A percentile compares a stretch with the other conserved stretches of the same genome.
These are phyloP conservation scores for Plodia interpunctella DNA, from an alignment of 1,140 invertebrate genomes.

Conservation along the genomic window DNA sequence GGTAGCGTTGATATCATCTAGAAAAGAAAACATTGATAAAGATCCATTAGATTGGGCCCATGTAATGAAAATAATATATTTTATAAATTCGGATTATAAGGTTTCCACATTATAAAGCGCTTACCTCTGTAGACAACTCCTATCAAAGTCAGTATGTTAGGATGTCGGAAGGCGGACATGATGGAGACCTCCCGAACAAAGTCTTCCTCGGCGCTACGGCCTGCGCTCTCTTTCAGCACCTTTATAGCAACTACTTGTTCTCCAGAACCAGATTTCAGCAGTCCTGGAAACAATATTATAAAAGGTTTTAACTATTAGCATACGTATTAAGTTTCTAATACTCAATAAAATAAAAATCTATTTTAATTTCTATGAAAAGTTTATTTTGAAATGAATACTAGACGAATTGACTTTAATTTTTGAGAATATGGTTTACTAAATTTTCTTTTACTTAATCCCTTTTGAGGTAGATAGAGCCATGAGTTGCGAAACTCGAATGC, in stretches of 20 bases:
- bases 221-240: conserved; percentile 88
- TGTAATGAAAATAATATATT: background rate
- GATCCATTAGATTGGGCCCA: no score
- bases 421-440: no score
- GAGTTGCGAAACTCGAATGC: no score
- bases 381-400: no score
- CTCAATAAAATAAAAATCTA: no score
- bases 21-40: conserved; percentile 22
- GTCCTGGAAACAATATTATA: background rate
- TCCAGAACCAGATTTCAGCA: background rate
- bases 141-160: conserved; percentile 90
- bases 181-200: conserved; percentile 93
- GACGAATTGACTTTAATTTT: no score
- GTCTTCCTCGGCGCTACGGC: conserved; percentile 89
- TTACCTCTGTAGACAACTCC: conserved; percentile 88
- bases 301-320: background rate
- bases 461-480: no score
- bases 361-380: no score
- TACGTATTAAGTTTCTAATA: background rate
- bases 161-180: conserved; percentile 92
- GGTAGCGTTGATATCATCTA: conserved; percentile 81
- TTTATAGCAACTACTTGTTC: conserved; percentile 85
- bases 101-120: background rate
- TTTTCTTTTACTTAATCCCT: no score
- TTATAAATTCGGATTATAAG: no score